Conservation (phyloP, 2,113 vertebrate species). For the Orcinus orca region DNA sequence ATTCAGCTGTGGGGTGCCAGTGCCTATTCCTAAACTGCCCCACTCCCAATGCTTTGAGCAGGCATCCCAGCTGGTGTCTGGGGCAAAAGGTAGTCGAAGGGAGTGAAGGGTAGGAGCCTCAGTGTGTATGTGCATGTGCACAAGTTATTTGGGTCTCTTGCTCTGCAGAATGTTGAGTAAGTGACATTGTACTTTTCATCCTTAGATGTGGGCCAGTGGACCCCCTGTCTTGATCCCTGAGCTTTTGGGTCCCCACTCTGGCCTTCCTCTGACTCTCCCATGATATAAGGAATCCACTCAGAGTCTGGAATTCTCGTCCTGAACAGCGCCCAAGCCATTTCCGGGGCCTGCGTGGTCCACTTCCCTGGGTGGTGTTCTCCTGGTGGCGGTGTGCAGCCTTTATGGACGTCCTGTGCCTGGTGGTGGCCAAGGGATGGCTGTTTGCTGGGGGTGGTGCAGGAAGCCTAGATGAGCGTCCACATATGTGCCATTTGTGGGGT, state of each 20-base stretch:
- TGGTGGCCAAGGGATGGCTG: background rate
- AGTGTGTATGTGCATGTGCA: background rate
- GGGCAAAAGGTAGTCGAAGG: background rate
- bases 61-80: background rate
- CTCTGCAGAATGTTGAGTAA: background rate
- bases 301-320: background rate
- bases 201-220: background rate
- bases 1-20: background rate
- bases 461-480: background rate
- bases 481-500: accelerated
- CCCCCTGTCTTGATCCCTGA: background rate
- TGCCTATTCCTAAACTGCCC: background rate
- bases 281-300: background rate
- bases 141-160: background rate
- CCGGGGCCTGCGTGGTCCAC: background rate
- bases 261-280: background rate
- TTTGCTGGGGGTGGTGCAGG: background rate
- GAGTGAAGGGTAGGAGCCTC: no score
- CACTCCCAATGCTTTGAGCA: background rate
- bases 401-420: background rate
- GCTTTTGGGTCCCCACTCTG: background rate
- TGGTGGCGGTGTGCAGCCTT: background rate
- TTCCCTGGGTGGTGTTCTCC: background rate
- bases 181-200: background rate
- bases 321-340: background rate